A percentile compares a stretch with the other conserved stretches of the same genome.
Evolutionary conservation across 2,888 invertebrate genomes (phyloP).

Genomic region (Temnothorax unifasciatus): DNA sequence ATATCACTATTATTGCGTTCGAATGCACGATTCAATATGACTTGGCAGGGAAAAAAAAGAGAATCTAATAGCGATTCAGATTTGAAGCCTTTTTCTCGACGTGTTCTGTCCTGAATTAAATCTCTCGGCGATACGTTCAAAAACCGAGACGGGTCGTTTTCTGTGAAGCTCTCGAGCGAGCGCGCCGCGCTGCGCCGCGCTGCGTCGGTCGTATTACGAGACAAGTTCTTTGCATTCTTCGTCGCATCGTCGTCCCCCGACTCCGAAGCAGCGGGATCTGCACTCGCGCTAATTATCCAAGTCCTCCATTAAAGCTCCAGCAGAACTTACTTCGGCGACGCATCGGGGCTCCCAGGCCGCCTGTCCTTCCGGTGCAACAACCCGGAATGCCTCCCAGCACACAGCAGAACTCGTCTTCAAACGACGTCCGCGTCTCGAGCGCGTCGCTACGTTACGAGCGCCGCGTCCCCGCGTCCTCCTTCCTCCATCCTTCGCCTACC

Average conservation of each 20-base stretch:
- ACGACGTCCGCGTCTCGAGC: constrained; percentile 69
- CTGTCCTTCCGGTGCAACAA: constrained; percentile 71
- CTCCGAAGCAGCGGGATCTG: constrained; percentile 44
- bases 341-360: constrained; percentile 48
- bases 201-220: constrained; percentile 42
- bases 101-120: constrained; percentile 3
- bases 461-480: constrained; percentile 55
- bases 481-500: constrained; percentile 34
- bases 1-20: background rate
- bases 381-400: constrained; percentile 69
- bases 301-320: constrained; percentile 49
- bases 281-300: constrained; percentile 59
- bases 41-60: background rate
- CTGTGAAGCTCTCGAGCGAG: constrained; percentile 16
- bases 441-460: constrained; percentile 67
- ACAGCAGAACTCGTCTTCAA: constrained; percentile 59
- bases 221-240: constrained; percentile 55
- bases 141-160: constrained; percentile 11
- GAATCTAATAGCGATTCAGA: background rate
- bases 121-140: background rate
- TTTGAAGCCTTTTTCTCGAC: background rate
- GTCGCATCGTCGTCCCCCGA: constrained; percentile 31
- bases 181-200: background rate
- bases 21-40: background rate
- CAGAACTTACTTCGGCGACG: constrained; percentile 56